These are phyloP conservation scores for Sebastes aleutianus DNA, from an alignment of 2,797 vertebrate genomes.

Conservation along the genomic window DNA sequence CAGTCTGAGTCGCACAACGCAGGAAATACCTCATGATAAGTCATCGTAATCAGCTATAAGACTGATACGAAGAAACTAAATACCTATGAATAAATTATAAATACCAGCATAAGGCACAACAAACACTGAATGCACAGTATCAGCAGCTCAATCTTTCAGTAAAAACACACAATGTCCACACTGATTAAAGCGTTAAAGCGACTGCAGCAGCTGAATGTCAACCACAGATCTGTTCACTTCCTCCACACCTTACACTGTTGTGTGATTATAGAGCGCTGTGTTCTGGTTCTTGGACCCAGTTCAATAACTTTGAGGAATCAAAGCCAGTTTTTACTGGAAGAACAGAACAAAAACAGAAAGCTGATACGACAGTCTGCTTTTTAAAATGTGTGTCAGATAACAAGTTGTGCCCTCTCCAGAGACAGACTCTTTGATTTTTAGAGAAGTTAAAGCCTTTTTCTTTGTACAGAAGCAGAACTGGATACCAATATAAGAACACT, in stretches of 20 bases:
- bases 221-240: slow-evolving; percentile 6
- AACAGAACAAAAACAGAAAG: background rate
- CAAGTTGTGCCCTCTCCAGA: background rate
- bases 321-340: background rate
- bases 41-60: background rate
- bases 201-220: slow-evolving; percentile 16
- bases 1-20: slow-evolving; percentile 7
- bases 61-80: background rate
- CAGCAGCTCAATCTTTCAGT: background rate
- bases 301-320: slow-evolving; percentile 4
- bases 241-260: slow-evolving; percentile 20
- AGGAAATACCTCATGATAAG: background rate
- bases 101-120: background rate
- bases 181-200: background rate
- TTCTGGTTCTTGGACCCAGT: background rate
- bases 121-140: background rate
- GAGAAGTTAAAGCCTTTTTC: background rate
- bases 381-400: background rate
- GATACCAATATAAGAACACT: background rate
- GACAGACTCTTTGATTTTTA: background rate
- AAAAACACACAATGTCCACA: slow-evolving; percentile 5
- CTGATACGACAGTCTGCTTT: background rate
- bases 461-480: background rate
- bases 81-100: background rate
- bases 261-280: slow-evolving; percentile 36